A percentile compares a stretch with the other conserved stretches of the same genome.
Evolutionary conservation across 2,113 vertebrate genomes (phyloP).

Genomic region (Pterophyllum scalare): DNA sequence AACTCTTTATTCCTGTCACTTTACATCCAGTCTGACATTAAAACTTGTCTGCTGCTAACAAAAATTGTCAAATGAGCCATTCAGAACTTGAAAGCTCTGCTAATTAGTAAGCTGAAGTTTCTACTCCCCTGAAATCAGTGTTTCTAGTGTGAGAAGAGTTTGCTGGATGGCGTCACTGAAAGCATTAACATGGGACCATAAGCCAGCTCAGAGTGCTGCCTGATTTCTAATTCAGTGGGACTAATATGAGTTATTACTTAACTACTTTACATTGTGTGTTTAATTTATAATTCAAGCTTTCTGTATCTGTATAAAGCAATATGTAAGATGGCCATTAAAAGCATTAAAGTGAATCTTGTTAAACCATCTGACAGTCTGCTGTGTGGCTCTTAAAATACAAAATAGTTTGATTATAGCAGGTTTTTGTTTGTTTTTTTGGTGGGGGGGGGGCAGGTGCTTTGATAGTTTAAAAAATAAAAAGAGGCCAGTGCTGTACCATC

Average conservation of each 20-base stretch:
- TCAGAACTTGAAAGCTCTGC: conserved; percentile 41
- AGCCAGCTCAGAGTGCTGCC: background rate
- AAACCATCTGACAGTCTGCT: background rate
- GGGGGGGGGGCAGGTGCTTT: background rate
- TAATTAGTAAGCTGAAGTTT: conserved; percentile 53
- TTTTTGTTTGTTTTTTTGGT: background rate
- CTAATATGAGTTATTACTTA: background rate
- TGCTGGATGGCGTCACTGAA: conserved; percentile 15
- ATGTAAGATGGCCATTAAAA: background rate
- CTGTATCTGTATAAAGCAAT: background rate
- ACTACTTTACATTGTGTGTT: background rate
- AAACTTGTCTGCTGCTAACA: conserved; percentile 50
- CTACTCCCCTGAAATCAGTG: conserved; percentile 22
- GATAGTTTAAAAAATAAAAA: background rate
- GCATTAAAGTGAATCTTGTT: background rate
- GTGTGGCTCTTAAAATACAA: background rate
- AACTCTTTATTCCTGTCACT: conserved; percentile 59
- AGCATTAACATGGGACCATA: conserved; percentile 18
- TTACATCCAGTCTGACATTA: conserved; percentile 53
- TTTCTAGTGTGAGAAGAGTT: conserved; percentile 19
- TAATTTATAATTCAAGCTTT: background rate
- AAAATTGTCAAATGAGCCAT: conserved; percentile 59
- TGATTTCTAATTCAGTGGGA: conserved; percentile 4
- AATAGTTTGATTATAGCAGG: background rate
- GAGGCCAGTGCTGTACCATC: background rate